Evolutionary conservation across 64 coral and sea anemone species (phyloP), one percentile per base, ranked within the genome.

Genomic region (Trachythela sp.): DNA sequence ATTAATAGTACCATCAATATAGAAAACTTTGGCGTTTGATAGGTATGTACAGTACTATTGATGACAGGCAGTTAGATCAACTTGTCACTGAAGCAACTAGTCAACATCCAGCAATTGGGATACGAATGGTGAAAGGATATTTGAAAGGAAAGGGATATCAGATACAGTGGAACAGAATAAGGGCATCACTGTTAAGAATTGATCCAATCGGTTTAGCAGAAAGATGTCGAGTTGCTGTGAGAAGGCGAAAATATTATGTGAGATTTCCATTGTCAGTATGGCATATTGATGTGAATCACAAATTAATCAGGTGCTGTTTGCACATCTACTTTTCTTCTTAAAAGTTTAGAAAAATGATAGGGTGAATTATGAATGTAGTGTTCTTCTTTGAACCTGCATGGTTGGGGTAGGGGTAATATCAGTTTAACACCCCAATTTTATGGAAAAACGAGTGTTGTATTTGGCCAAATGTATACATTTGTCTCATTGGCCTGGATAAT

Each of bases 171-270:
- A 84, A 91, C 20, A 70, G 89, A 75, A 75, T 86, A 31, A 43
- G 89, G 56, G 54, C 54, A 58, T 85, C 89, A 30, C 40, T 91
- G 18, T 56, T 91, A 33, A 85, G 89, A 86, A 70, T 11, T 45
- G 89, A 91, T 91, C 89, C 89, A 30, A 70, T 43, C 48, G 89
- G 89, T 48, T 54, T 71, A 45, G 14, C 84, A 22, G 48, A 86
- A 45, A 91, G 84, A 70, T 91, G 89, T 71, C 3, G 71, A 77
- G 17, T 35, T 38, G 17, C 71, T 35, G 31, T 36, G 17, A 77
- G 71, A 34, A 77, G 71, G 29, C 71, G 71, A 13, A 32, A 77
- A 15, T 77, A 77, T 18, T 2, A 77, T 77, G 71, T 77, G 7
- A 32, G 71, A 38, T 77, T 4, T 36, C 71, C 71, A 34, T 35